A percentile compares a stretch with the other conserved stretches of the same genome.
phyloP scores from a whole-genome alignment of 2,888 invertebrate species.

The Caenorhabditis imperialis region DNA sequence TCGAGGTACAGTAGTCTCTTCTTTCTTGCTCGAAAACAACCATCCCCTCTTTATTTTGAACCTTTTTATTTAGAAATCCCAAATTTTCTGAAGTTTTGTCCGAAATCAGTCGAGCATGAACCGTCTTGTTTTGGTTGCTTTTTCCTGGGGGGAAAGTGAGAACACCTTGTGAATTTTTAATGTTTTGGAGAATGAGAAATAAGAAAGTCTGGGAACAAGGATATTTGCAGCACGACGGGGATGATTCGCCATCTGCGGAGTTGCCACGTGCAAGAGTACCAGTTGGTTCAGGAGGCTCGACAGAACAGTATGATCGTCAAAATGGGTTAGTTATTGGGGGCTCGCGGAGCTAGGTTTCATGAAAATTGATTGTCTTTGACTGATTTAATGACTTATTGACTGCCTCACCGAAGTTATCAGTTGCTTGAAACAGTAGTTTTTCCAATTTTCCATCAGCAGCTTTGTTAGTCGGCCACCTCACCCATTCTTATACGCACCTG shows the following conservation, averaged over 20 bases:
- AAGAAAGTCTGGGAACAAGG: too few relatives aligned
- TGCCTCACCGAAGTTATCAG: too few relatives aligned
- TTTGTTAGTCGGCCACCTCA: too few relatives aligned
- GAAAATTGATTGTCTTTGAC: too few relatives aligned
- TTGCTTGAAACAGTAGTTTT: too few relatives aligned
- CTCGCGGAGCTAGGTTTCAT: constrained; percentile 4
- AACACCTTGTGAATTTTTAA: constrained; percentile 12
- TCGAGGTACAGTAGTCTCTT: constrained; percentile 67
- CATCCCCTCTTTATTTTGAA: constrained; percentile 8
- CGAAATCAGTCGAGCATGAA: constrained; percentile 39
- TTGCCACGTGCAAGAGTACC: constrained; percentile 73
- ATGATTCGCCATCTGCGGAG: constrained; percentile 77
- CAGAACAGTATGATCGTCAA: constrained; percentile 65
- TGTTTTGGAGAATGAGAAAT: background rate
- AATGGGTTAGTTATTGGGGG: constrained; percentile 59
- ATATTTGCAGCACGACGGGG: constrained; percentile 77
- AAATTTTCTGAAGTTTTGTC: constrained; percentile 4
- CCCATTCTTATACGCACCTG: too few relatives aligned
- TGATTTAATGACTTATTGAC: too few relatives aligned
- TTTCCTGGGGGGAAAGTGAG: background rate
- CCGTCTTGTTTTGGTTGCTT: background rate
- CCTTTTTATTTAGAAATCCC: too few relatives aligned
- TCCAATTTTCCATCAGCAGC: too few relatives aligned
- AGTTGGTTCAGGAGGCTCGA: constrained; percentile 68
- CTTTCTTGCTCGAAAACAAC: background rate